phyloP scores from a whole-genome alignment of 1,140 invertebrate genomes.

The Camponotus pennsylvanicus region DNA sequence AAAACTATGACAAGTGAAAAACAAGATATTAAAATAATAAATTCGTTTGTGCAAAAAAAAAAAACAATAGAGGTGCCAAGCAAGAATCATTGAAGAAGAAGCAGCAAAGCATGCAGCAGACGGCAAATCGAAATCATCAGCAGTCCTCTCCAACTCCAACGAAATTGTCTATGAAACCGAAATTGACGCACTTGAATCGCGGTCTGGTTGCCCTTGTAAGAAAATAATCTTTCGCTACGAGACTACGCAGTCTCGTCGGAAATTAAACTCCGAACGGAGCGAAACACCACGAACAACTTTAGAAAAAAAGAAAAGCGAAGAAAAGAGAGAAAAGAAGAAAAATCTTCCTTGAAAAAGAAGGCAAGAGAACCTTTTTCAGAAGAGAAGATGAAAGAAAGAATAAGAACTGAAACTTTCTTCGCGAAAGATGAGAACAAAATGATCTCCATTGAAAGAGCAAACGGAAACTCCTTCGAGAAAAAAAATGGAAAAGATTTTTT shows the following conservation, averaged over 20 bases:
- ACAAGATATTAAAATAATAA: slow-evolving; percentile 38
- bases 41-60: slow-evolving; percentile 68
- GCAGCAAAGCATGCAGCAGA: slow-evolving; percentile 71
- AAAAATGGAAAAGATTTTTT: neutral
- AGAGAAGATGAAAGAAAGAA: neutral
- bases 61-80: slow-evolving; percentile 83
- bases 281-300: slow-evolving; percentile 21
- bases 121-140: slow-evolving; percentile 69
- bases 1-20: neutral
- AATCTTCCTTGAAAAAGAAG: neutral
- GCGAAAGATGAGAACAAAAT: neutral
- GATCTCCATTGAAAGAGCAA: slow-evolving; percentile 3
- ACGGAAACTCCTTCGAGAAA: slow-evolving; percentile 10
- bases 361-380: neutral
- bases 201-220: slow-evolving; percentile 78
- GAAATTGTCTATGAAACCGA: slow-evolving; percentile 77
- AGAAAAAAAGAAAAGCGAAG: neutral
- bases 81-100: slow-evolving; percentile 83
- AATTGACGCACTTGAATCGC: slow-evolving; percentile 76
- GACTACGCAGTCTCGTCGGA: slow-evolving; percentile 75
- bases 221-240: slow-evolving; percentile 79
- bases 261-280: slow-evolving; percentile 55
- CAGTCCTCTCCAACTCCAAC: slow-evolving; percentile 55
- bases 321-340: neutral
- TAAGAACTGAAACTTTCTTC: neutral